A percentile compares a stretch with the other conserved stretches of the same genome.
Conservation (phyloP, 1,140 invertebrate species). For the Ptiloglossa arizonensis region DNA sequence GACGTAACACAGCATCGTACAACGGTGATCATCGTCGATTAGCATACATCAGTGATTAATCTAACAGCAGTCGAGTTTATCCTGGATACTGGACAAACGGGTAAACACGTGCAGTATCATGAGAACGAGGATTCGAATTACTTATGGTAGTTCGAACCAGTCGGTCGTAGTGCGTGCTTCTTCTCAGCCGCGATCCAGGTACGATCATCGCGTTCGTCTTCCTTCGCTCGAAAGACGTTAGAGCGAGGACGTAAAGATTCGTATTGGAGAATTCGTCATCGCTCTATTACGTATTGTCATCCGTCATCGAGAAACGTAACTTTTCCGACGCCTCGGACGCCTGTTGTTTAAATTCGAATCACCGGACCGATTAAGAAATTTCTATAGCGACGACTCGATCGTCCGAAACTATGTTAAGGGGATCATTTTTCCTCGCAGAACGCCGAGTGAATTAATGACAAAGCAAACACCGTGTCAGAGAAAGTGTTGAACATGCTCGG, state of each 20-base stretch:
- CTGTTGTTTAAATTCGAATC: background rate
- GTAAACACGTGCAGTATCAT: slow-evolving; percentile 48
- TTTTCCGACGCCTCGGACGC: background rate
- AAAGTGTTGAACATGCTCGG: slow-evolving; percentile 1
- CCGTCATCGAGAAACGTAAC: background rate
- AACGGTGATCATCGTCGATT: slow-evolving; percentile 45
- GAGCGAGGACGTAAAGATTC: background rate
- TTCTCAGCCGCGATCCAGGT: slow-evolving; percentile 12
- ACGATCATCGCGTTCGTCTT: background rate
- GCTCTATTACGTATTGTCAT: background rate
- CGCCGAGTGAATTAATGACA: slow-evolving; percentile 7
- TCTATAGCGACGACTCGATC: background rate
- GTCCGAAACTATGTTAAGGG: background rate
- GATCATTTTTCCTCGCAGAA: background rate
- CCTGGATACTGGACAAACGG: slow-evolving; percentile 36
- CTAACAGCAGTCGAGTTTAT: slow-evolving; percentile 19
- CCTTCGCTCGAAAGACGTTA: background rate
- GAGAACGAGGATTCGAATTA: slow-evolving; percentile 37
- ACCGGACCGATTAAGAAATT: background rate
- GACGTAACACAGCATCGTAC: slow-evolving; percentile 44
- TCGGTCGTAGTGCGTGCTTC: slow-evolving; percentile 20
- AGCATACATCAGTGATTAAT: slow-evolving; percentile 58
- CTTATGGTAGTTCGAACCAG: slow-evolving; percentile 36
- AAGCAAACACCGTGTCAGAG: background rate
- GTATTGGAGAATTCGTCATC: background rate